Base-by-base conservation (phyloP, 2,888 invertebrate genomes). In the Dasypogon diadema region DNA sequence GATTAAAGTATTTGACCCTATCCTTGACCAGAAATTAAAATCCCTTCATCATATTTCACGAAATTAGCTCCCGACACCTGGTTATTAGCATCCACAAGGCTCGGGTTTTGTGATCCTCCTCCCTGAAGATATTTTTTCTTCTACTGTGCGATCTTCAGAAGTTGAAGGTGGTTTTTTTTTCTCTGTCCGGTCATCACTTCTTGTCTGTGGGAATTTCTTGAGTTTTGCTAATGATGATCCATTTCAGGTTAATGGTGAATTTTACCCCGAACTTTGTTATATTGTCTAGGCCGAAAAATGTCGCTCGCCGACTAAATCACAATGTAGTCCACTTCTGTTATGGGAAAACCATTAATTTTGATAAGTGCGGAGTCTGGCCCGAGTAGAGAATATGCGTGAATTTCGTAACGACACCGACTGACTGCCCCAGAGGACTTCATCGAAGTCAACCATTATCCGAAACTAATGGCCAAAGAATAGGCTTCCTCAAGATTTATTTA, bases 1-100 rank as follows among this genome's bases (percentile, higher is more conserved):
- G 68, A 56, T 74, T 51, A 65, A 55, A 24, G 58, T 54, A 48
- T 48, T 24, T 24, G 46, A 48, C 58, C 46, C 18, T 10, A 51
- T 21, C 58, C 46, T 58, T 54, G 30, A 26, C 46, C 30, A 58
- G 34, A 75, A 42, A 68, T 76, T 48, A 54, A 76, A 72, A 75
- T 76, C 75, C 76, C 77, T 78, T 76, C 75, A 76, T 78, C 77
- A 78, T 78, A 78, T 77, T 78, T 78, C 77, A 78, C 78, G 68
- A 78, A 77, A 77, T 78, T 78, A 77, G 78, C 78, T 76, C 76
- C 78, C 78, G 77, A 78, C 78, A 78, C 78, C 77, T 78, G 77
- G 77, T 78, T 77, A 78, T 78, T 78, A 78, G 65, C 65, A 75
- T 75, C 77, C 73, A 26, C 75, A 18, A 24, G 54, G 22, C 16